Evolutionary conservation across 2,113 vertebrate species (phyloP), one percentile per base, ranked within the genome.

Genomic region (Lophius piscatorius): DNA sequence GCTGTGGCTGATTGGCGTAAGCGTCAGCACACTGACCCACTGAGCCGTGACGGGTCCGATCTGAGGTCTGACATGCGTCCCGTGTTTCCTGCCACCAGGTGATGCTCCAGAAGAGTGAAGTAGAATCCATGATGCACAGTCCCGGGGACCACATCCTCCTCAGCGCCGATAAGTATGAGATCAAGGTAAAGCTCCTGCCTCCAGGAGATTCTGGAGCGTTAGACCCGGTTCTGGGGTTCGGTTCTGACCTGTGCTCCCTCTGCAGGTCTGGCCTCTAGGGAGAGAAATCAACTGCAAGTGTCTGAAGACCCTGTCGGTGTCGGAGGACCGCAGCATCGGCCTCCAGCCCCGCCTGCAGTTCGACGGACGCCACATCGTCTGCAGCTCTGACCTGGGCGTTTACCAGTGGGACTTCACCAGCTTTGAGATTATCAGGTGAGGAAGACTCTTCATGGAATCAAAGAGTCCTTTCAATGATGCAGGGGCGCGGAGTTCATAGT

Each of bases 391-490:
- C 36, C 90, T 99, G 6, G 97, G 97, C 39, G 89, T 99, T 14
- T 97, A 96, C 85, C 97, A 98, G 85, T 99, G 97, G 97, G 97
- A 99, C 84, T 99, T 99, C 56, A 91, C 97, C 87, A 99, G 95
- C 87, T 99, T 97, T 58, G 92, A 98, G 81, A 93, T 98, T 87
- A 87, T 98, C 91, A 96, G 97, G 97, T 98, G 94, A 51, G 58
- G 11, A 5, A n/a, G n/a, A n/a, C n/a, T n/a, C n/a, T n/a, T n/a
- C n/a, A n/a, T n/a, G n/a, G n/a, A n/a, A n/a, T n/a, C n/a, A n/a
- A n/a, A n/a, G n/a, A n/a, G n/a, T n/a, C n/a, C n/a, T n/a, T n/a
- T n/a, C n/a, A n/a, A n/a, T n/a, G n/a, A n/a, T n/a, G n/a, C n/a
- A n/a, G n/a, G n/a, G n/a, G n/a, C n/a, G n/a, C n/a, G n/a, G n/a